These are phyloP conservation scores for Prionchulus punctatus DNA, from an alignment of 2,888 invertebrate genomes.

Conservation along the genomic window DNA sequence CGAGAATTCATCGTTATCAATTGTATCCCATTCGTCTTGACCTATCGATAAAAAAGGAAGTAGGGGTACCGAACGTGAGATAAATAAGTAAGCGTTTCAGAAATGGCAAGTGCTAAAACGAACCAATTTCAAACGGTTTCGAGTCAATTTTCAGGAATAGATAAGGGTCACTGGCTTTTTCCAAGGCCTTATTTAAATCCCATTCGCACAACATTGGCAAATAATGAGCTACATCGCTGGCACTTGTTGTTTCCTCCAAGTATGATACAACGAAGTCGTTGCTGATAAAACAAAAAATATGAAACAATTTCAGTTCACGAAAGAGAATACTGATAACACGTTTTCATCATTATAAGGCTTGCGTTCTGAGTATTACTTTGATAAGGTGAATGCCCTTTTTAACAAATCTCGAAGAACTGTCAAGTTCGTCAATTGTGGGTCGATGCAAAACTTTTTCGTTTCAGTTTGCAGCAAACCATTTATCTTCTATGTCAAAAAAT, in stretches of 20 bases:
- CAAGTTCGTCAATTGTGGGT: slow-evolving; percentile 83
- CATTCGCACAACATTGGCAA: slow-evolving; percentile 78
- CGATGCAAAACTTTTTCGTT: slow-evolving; percentile 79
- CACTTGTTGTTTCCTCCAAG: slow-evolving; percentile 50
- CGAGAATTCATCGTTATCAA: slow-evolving; percentile 31
- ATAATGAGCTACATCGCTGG: slow-evolving; percentile 38
- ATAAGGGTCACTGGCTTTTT: slow-evolving; percentile 68
- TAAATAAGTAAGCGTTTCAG: no score
- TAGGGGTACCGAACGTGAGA: no score
- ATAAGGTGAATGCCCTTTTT: slow-evolving; percentile 82
- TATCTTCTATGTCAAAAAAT: slow-evolving; percentile 48
- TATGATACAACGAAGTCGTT: slow-evolving; percentile 79
- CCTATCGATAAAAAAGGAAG: no score
- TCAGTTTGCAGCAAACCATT: slow-evolving; percentile 45
- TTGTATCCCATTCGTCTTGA: slow-evolving; percentile 35
- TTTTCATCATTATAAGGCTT: not conserved
- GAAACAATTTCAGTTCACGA: no score
- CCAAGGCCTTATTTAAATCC: slow-evolving; percentile 91
- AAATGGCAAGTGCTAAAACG: no score
- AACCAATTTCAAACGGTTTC: slow-evolving; percentile 34
- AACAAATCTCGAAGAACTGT: slow-evolving; percentile 80
- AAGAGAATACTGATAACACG: no score
- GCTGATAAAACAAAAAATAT: no score
- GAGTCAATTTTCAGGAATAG: slow-evolving; percentile 58
- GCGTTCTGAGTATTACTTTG: slow-evolving; percentile 45